Evolutionary conservation across 37 sponge, comb jelly and placozoan species (phyloP), one percentile per base, ranked within the genome.

Genomic region (Eunapius fragilis): DNA sequence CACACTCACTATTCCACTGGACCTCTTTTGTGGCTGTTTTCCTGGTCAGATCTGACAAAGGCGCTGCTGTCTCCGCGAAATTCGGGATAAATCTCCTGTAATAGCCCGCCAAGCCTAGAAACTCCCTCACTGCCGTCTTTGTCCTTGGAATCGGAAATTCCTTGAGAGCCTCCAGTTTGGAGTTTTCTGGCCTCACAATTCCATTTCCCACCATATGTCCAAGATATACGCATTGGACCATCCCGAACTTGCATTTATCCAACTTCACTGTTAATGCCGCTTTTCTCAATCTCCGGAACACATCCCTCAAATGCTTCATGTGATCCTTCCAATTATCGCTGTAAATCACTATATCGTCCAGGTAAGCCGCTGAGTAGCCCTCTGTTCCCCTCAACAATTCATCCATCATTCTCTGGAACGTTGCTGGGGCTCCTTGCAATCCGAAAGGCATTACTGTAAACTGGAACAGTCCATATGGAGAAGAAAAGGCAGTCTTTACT

Each of bases 391-490:
- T 24, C 67, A 80, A 37, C 69, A 80, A 22, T 24, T 32, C 31
- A 28, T 87, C 83, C 88, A 87, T 87, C 82, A 87, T 31, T 33
- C 80, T 73, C 76, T 87, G 88, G 82, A 87, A 87, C 25, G 88
- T 87, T 33, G 88, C 75, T n/a, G n/a, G n/a, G n/a, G n/a, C n/a
- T n/a, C n/a, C n/a, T n/a, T n/a, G n/a, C n/a, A n/a, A n/a, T n/a
- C 89, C 88, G 84, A 87, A 87, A 7, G 89, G 89, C 89, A 89
- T 84, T 50, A 86, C 85, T 22, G 58, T 86, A 48, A 89, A 86
- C 35, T 89, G 80, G 69, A 74, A 89, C 31, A 89, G 85, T 26
- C 89, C 89, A 33, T 75, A 41, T 14, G 71, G 78, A 23, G 89
- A 86, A 27, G 41, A 34, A 86, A 85, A 89, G 25, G 89, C 89